Base-by-base conservation (phyloP, 23 tunicate genomes). In the Ciona savignyi region DNA sequence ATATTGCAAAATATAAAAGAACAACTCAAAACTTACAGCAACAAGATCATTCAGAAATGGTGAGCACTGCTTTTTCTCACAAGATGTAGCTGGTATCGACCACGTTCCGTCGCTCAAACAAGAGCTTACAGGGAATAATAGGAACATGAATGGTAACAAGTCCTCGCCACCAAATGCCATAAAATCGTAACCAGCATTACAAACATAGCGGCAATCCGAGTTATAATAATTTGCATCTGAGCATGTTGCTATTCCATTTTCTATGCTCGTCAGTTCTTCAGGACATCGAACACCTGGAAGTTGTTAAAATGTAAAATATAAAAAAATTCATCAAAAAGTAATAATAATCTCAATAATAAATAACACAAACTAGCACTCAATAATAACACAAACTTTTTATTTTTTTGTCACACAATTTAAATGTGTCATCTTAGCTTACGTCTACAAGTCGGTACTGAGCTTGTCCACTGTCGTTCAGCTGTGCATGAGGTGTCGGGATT, bases 181-280 rank as follows among this genome's bases (percentile, higher is more conserved):
- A 33, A 65, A 86, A 31, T 80, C 76, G 68, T 86, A 80, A 9
- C 94, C 94, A 34, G 81, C 35, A 61, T 86, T 73, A 32, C 94
- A 86, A 32, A 30, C 33, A 30, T 80, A 86, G 20, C 51, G 68
- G 66, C 94, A 86, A 4, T 23, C 35, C 27, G 94, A 86, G 22
- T 71, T 60, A 60, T 34, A 74, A 33, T 30, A 64, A 65, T 42
- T 69, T 0, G 65, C 82, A 33, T 86, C 81, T 0, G 81, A 27
- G 67, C 94, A 86, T 3, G 20, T 19, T 31, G 74, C 82, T 6
- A 61, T 20, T 0, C 89, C 89, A 34, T 77, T 77, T 32, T 26
- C 34, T 0, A 84, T 28, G 4, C 29, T 31, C 49, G 74, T 66
- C 49, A 24, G n/a, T 0, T 64, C 49, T 25, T 23, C 74, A 0